Percentiles rank a stretch among this genome's conserved stretches.
These are phyloP conservation scores for Nannospalax galili DNA, from an alignment of 2,113 vertebrate genomes.

Conservation along the genomic window DNA sequence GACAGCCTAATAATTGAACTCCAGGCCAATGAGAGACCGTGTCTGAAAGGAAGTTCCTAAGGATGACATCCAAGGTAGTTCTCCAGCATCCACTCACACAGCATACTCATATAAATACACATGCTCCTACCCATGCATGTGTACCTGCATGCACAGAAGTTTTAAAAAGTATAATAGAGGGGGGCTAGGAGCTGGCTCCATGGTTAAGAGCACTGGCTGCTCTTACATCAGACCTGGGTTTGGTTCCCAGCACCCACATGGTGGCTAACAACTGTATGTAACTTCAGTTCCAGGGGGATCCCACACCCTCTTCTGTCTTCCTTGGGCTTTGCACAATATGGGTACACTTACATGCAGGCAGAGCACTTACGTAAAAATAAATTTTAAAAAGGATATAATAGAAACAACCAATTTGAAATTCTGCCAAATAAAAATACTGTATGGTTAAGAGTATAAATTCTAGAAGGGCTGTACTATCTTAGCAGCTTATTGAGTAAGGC, in stretches of 20 bases:
- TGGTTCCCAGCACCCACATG: no score
- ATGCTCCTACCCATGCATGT: background rate
- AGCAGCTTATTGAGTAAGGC: background rate
- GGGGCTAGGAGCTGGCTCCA: no score
- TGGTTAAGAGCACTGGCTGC: no score
- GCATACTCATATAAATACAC: background rate
- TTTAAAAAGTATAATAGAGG: no score
- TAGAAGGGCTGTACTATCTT: background rate
- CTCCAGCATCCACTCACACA: background rate
- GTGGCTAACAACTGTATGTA: no score
- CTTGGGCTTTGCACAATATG: no score
- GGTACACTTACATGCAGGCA: no score
- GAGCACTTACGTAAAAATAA: no score
- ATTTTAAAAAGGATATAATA: no score
- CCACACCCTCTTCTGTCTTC: no score
- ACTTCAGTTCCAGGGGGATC: no score
- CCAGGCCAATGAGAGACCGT: background rate
- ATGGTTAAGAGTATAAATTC: background rate
- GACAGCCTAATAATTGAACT: background rate
- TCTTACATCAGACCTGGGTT: no score
- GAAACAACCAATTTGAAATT: conserved; percentile 44
- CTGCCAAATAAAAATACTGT: background rate
- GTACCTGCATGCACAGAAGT: background rate
- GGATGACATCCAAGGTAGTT: background rate
- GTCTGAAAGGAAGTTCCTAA: background rate